Percentiles rank a stretch among this genome's conserved stretches.
These are phyloP conservation scores for Leptinotarsa rubiginosa DNA, from an alignment of 2,888 invertebrate genomes.

Conservation along the genomic window DNA sequence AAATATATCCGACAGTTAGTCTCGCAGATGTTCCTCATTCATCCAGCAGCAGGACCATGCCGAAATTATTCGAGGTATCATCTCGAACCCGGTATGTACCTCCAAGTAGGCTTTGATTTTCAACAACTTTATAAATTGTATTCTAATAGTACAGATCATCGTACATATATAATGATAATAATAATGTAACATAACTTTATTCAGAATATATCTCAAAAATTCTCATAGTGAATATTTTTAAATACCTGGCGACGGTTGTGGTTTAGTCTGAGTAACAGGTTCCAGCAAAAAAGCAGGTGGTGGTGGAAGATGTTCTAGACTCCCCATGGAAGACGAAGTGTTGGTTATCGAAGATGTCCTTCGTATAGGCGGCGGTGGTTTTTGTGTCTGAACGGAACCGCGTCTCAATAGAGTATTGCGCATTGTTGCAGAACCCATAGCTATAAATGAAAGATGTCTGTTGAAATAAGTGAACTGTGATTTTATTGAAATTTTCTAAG, in stretches of 20 bases:
- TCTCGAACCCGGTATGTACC: no score
- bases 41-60: no score
- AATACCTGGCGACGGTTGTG: slow-evolving; percentile 36
- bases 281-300: slow-evolving; percentile 84
- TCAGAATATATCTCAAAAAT: background rate
- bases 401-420: slow-evolving; percentile 69
- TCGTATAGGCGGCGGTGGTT: slow-evolving; percentile 87
- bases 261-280: slow-evolving; percentile 47
- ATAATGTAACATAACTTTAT: background rate
- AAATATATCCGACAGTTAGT: no score
- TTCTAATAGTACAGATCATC: no score
- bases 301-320: slow-evolving; percentile 74
- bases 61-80: no score
- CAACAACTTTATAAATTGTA: no score
- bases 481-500: background rate
- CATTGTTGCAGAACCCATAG: slow-evolving; percentile 59
- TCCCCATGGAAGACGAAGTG: slow-evolving; percentile 63
- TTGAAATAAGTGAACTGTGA: background rate
- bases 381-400: slow-evolving; percentile 72
- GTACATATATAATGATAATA: no score
- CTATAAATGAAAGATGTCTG: slow-evolving; percentile 33
- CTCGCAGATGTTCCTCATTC: no score
- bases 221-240: background rate
- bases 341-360: slow-evolving; percentile 79
- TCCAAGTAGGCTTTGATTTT: no score